Evolutionary conservation across 2,113 vertebrate species (phyloP).

Genomic region (Psittacus erithacus): DNA sequence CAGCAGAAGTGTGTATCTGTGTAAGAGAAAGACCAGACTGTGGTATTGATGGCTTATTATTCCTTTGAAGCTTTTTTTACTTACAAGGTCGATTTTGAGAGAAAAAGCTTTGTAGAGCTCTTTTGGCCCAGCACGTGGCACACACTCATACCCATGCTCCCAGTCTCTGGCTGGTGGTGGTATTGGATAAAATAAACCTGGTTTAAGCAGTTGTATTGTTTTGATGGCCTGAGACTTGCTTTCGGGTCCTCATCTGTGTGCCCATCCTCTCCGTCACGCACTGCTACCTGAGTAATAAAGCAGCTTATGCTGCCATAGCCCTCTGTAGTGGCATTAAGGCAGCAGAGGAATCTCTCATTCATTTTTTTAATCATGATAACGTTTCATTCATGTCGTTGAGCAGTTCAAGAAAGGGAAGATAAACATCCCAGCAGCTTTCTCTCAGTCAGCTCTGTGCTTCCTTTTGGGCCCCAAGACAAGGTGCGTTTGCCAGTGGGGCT

Average conservation of each 20-base stretch:
- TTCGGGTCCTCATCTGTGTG: background rate
- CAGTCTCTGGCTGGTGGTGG: background rate
- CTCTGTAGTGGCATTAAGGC: rapidly evolving
- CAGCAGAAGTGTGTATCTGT: background rate
- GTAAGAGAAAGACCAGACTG: background rate
- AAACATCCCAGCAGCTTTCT: background rate
- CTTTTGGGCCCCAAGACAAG: background rate
- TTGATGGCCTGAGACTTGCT: background rate
- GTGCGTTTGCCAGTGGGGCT: background rate
- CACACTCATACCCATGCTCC: rapidly evolving
- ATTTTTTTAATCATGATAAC: background rate
- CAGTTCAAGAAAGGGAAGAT: background rate
- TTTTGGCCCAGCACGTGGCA: background rate
- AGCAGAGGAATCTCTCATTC: background rate
- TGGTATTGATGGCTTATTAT: background rate
- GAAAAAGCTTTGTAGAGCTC: background rate
- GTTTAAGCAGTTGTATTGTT: background rate
- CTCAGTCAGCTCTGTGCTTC: background rate
- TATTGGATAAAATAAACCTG: background rate
- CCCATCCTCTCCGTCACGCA: background rate
- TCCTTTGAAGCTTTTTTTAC: background rate
- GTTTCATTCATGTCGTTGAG: background rate
- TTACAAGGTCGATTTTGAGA: background rate
- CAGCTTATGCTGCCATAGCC: background rate
- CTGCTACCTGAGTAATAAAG: rapidly evolving